Evolutionary conservation across 2,113 vertebrate genomes (phyloP).

Genomic region (Ahaetulla prasina): DNA sequence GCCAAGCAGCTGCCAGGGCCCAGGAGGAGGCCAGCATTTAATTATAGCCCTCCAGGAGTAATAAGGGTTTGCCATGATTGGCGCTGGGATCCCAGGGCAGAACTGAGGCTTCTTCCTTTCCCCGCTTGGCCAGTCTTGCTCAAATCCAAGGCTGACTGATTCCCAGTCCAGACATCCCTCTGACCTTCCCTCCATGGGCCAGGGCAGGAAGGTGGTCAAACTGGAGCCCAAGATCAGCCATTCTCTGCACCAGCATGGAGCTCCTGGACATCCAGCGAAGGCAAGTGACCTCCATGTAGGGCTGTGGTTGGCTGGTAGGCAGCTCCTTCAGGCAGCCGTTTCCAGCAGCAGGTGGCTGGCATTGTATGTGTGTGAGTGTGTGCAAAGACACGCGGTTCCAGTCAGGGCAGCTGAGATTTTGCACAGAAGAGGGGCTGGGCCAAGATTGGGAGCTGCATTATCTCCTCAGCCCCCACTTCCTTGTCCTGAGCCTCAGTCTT

Average conservation of each 20-base stretch:
- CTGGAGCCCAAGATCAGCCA: not conserved
- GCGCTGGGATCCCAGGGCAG: not conserved
- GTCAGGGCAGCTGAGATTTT: not conserved
- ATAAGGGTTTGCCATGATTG: slow-evolving; percentile 48
- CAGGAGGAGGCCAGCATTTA: slow-evolving; percentile 57
- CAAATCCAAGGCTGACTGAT: not conserved
- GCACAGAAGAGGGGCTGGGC: not conserved
- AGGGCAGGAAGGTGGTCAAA: not conserved
- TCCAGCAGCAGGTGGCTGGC: not conserved
- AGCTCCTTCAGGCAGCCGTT: not conserved
- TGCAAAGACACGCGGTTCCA: not conserved
- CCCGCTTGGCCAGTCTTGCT: not conserved
- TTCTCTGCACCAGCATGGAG: not conserved
- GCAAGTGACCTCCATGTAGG: not conserved
- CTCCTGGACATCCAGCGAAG: not conserved
- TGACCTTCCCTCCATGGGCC: not conserved
- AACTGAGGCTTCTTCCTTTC: not conserved
- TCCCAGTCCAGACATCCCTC: not conserved
- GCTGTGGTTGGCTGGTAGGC: not conserved
- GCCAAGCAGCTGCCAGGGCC: slow-evolving; percentile 44
- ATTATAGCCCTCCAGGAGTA: slow-evolving; percentile 55
- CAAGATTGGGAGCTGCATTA: not conserved
- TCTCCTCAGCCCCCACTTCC: not conserved
- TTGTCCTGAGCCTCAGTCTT: not conserved
- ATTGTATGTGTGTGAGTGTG: no score